Evolutionary conservation across 2,888 invertebrate genomes (phyloP).

Genomic region (Athalia cordata): DNA sequence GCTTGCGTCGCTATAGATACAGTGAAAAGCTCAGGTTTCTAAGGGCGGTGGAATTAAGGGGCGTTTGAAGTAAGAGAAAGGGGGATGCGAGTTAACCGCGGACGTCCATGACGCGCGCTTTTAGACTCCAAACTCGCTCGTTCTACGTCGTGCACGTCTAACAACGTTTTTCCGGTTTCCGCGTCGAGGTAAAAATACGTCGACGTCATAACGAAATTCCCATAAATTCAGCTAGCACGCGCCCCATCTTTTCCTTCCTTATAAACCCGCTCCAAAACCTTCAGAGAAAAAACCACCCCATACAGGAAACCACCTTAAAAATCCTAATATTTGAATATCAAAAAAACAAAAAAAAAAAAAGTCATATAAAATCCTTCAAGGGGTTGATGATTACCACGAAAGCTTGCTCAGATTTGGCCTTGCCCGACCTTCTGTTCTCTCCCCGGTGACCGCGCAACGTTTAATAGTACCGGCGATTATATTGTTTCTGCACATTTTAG

Average conservation of each 20-base stretch:
- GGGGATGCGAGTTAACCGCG: neutral
- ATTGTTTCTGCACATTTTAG: too few species aligned
- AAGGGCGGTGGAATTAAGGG: neutral
- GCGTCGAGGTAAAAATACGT: slow-evolving; percentile 59
- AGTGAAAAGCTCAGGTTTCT: neutral
- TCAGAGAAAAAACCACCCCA: too few species aligned
- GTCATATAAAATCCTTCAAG: too few species aligned
- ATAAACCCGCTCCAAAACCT: neutral
- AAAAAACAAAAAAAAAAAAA: too few species aligned
- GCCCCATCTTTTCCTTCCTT: slow-evolving; percentile 56
- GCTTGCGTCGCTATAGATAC: neutral
- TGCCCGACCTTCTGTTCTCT: too few species aligned
- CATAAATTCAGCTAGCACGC: slow-evolving; percentile 67
- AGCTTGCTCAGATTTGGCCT: too few species aligned
- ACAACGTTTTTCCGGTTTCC: slow-evolving; percentile 23
- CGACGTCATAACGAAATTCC: slow-evolving; percentile 67
- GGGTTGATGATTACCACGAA: too few species aligned
- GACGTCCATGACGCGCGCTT: slow-evolving; percentile 4
- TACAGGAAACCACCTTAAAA: too few species aligned
- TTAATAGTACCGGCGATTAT: too few species aligned
- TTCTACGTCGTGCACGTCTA: neutral
- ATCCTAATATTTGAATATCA: too few species aligned
- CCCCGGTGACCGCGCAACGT: too few species aligned
- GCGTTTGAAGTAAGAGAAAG: too few species aligned
- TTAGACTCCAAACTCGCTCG: neutral